phyloP scores from a whole-genome alignment of 2,797 vertebrate genomes.

The Lerista edwardsae region DNA sequence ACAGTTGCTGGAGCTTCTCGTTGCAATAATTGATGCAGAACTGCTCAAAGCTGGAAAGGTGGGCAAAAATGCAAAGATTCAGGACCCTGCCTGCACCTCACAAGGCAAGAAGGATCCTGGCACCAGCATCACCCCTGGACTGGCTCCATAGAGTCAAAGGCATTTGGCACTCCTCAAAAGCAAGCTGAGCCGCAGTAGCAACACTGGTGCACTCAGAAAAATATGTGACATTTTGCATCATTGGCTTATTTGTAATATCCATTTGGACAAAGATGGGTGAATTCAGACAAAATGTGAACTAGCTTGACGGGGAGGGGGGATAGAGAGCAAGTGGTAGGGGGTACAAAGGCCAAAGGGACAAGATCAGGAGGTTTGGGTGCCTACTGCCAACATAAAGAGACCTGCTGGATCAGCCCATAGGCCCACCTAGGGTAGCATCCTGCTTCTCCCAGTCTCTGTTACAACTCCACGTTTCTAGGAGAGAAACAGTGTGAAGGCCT shows the following conservation, averaged over 20 bases:
- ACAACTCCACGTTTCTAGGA: too few species aligned
- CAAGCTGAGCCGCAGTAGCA: background rate
- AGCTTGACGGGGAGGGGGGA: background rate
- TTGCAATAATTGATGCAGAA: conserved; percentile 91
- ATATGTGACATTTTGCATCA: background rate
- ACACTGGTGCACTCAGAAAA: background rate
- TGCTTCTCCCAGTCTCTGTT: too few species aligned
- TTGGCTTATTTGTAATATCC: background rate
- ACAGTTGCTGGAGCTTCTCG: conserved; percentile 88
- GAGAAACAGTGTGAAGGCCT: too few species aligned
- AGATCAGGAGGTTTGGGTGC: too few species aligned
- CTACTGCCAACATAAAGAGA: too few species aligned
- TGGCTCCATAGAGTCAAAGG: background rate
- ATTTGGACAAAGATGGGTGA: background rate
- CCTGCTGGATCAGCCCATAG: too few species aligned
- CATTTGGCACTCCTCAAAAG: background rate
- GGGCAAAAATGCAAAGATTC: background rate
- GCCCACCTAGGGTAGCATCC: too few species aligned
- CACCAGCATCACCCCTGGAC: background rate
- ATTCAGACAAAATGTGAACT: background rate
- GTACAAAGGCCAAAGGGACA: background rate
- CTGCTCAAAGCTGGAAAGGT: conserved; percentile 86
- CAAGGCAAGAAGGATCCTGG: background rate
- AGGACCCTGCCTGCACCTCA: background rate
- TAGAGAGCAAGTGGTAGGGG: background rate